Base-by-base conservation (phyloP, 2,113 vertebrate species). In the Callorhinus ursinus region DNA sequence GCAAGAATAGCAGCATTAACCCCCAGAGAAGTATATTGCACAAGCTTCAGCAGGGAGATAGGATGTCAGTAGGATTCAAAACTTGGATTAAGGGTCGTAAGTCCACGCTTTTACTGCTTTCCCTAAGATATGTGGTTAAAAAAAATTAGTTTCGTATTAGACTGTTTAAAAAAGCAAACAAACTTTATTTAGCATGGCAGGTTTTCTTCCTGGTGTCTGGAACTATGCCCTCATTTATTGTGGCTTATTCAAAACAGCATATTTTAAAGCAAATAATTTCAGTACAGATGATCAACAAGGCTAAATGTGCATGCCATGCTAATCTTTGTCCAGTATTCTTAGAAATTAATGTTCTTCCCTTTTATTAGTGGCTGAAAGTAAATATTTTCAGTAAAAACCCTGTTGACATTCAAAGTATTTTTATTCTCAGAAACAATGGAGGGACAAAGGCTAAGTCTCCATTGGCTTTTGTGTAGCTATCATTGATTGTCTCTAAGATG, bases 101-200 rank as follows among this genome's bases (percentile, higher is more conserved):
- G 97, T 98, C 98, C 97, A 96, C 0, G 12, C 81, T 96, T 98
- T 98, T 98, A 98, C 95, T 97, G 97, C 97, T 97, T 97, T 90
- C 84, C 65, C 97, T 95, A 96, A 96, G 97, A 97, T 97, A 97
- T 0, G 51, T 92, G 72, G 85, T 96, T 57, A 1, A 87, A 96
- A 95, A 92, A 93, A 95, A 92, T 63, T 84, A 92, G 95, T 97
- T 97, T 97, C 87, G 24, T 79, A 92, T 97, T 95, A 93, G 59
- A 61, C 81, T 97, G 49, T 96, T 96, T 96, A 16, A 67, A 90
- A 97, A 95, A 89, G 93, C 90, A 96, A 97, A 97, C 86, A 95
- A 42, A 90, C 53, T 93, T 96, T 33, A 92, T 57, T 93, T 93
- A 84, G 84, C 81, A 90, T 77, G 80, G 59, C 93, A 79, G 79